Evolutionary conservation across 1,140 invertebrate genomes (phyloP), one percentile per base, ranked within the genome.

Genomic region (Probaryconus sp.): DNA sequence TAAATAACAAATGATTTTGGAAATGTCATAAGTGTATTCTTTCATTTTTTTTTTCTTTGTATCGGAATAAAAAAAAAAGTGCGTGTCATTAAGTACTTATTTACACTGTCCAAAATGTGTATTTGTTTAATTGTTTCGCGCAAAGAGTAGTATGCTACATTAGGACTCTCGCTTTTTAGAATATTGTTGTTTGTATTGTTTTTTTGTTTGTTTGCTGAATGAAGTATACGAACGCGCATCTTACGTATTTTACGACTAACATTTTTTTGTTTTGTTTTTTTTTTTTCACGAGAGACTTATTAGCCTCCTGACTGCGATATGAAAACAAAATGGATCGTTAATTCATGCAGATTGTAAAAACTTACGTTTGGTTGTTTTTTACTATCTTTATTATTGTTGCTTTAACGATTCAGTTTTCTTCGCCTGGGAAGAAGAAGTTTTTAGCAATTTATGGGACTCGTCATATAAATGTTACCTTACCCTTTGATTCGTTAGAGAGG

Each of bases 121-220:
- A 51, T 26, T 48, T 40, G 30, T 26, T 28, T 30, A 56, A 50
- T 16, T 47, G 53, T 55, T 38, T 21, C 40, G 40, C 42, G 47
- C 30, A 37, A 28, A 64, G 48, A 45, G 48, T 53, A 28, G 28
- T 55, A 47, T 26, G 7, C 50, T 67, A 67, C 35, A 40, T 47
- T 58, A 56, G 63, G 63, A 67, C 37, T 67, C 63, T 48, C 51
- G 43, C 51, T 48, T 67, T 67, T 67, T 67, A 67, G 63, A 67
- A 67, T 67, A 67, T 56, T 56, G 50, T 31, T 45, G 1, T 45
- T 58, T n/a, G 24, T 60, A 11, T 51, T 42, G 14, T 48, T 61
- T 5, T 17, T 31, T 30, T 30, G 31, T 10, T 4, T 43, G 31
- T 24, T 51, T 61, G 31, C 24, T 42, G 21, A 24, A 24, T 24